Conservation (phyloP, 2,113 vertebrate genomes). For the Vulpes lagopus region DNA sequence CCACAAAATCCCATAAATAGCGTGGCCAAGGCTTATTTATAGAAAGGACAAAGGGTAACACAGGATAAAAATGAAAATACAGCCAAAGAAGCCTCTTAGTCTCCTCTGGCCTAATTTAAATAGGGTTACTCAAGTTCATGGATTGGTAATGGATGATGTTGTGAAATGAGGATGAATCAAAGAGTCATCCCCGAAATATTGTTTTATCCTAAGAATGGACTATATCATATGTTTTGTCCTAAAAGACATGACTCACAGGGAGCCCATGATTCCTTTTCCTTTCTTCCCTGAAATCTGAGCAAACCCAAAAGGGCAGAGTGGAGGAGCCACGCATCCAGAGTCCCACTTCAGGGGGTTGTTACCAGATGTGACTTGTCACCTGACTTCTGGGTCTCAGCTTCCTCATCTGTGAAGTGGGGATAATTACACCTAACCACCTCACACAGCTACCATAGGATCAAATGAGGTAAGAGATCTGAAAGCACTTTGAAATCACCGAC, state of each 20-base stretch:
- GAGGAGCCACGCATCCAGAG: not conserved
- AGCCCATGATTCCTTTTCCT: slow-evolving; percentile 28
- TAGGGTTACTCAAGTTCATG: slow-evolving; percentile 59
- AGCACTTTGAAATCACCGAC: not conserved
- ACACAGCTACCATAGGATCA: not conserved
- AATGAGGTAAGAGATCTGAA: slow-evolving; percentile 10
- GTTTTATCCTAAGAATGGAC: slow-evolving; percentile 60
- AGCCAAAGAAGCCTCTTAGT: slow-evolving; percentile 47
- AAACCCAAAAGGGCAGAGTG: not conserved
- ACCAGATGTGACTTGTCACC: not conserved
- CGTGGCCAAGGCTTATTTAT: slow-evolving; percentile 57
- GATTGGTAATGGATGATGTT: slow-evolving; percentile 50
- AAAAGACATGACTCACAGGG: slow-evolving; percentile 53
- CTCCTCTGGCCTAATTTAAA: slow-evolving; percentile 56
- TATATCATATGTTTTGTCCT: slow-evolving; percentile 47
- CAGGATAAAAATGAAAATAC: slow-evolving; percentile 62
- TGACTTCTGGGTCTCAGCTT: slow-evolving; percentile 38
- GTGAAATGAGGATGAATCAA: slow-evolving; percentile 61
- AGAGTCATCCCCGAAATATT: slow-evolving; percentile 53
- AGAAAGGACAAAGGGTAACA: slow-evolving; percentile 50
- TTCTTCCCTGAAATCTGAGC: slow-evolving; percentile 48
- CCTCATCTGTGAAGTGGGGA: not conserved
- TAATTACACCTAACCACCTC: not conserved
- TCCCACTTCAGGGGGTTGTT: not conserved
- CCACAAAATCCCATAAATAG: not conserved